Evolutionary conservation across 2,888 invertebrate species (phyloP), one percentile per base, ranked within the genome.

Genomic region (Drosophila nigricruria): DNA sequence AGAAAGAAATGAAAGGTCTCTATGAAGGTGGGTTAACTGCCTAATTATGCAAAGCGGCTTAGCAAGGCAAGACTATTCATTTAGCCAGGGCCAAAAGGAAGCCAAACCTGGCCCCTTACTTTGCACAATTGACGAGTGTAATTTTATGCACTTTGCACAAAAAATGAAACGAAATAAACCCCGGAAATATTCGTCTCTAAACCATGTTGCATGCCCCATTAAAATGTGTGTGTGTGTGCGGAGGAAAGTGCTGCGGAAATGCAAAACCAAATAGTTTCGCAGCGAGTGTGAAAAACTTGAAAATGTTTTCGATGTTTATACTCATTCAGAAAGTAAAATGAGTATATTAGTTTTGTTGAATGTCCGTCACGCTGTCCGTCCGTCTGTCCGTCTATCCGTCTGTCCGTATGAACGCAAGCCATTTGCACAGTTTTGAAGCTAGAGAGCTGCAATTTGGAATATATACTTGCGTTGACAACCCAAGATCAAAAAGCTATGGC

Each of bases 21-120:
- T 49, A 20, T 34, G 40, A 40, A 30, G n/a, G 23, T 16, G 40
- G 73, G 68, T 73, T 68, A 76, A 69, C 73, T 62, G 72, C 40
- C 70, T 89, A 84, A 84, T 90, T 89, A 86, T 88, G 89, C 78
- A 81, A 82, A 86, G 52, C 85, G 49, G 81, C 79, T 87, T 85
- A 88, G 66, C 49, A 49, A 62, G 73, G 10, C 9, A 1, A 47
- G 36, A 53, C 54, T 59, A 53, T 66, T 45, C 59, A 32, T 36
- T 58, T 25, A 12, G 53, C 49, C 64, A 63, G 56, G 78, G 70
- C 54, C 64, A 52, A 74, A 75, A 73, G 66, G 80, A 80, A 77
- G 80, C 80, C 77, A 71, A 57, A 79, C 18, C 8, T 63, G 49
- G 34, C 36, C 69, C 65, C 52, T 60, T 64, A 49, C 36, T 73